These are phyloP conservation scores for Odontocolon sp. DNA, from an alignment of 2,888 invertebrate species.

Conservation along the genomic window DNA sequence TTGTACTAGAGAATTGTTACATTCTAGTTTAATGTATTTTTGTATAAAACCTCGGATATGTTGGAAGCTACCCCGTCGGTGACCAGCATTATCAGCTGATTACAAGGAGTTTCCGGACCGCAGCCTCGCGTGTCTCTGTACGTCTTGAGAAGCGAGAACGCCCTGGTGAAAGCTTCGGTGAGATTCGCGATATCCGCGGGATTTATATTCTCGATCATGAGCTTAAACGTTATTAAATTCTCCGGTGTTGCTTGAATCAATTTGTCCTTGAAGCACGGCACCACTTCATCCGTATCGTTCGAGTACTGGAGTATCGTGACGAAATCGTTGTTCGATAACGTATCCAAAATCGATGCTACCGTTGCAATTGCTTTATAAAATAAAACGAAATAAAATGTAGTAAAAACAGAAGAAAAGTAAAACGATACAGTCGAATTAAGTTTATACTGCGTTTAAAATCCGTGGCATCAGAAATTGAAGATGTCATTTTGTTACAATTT, in stretches of 20 bases:
- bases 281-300: slow-evolving; percentile 87
- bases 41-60: slow-evolving; percentile 84
- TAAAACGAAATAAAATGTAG: background rate
- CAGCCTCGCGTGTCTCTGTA: slow-evolving; percentile 83
- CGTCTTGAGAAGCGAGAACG: slow-evolving; percentile 90
- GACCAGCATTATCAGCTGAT: slow-evolving; percentile 97
- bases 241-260: slow-evolving; percentile 95
- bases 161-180: slow-evolving; percentile 89
- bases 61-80: slow-evolving; percentile 97
- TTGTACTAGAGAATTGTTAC: background rate
- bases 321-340: slow-evolving; percentile 98
- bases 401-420: background rate
- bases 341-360: slow-evolving; percentile 93
- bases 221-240: slow-evolving; percentile 89
- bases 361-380: slow-evolving; percentile 82
- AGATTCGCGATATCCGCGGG: slow-evolving; percentile 93
- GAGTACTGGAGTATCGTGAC: slow-evolving; percentile 95
- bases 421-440: background rate
- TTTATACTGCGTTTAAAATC: no score
- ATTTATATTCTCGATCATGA: slow-evolving; percentile 85
- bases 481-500: no score
- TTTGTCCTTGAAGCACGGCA: slow-evolving; percentile 91
- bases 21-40: background rate
- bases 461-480: no score
- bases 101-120: slow-evolving; percentile 87